These are phyloP conservation scores for Listrodromus nycthemerus DNA, from an alignment of 2,888 invertebrate species.

Conservation along the genomic window DNA sequence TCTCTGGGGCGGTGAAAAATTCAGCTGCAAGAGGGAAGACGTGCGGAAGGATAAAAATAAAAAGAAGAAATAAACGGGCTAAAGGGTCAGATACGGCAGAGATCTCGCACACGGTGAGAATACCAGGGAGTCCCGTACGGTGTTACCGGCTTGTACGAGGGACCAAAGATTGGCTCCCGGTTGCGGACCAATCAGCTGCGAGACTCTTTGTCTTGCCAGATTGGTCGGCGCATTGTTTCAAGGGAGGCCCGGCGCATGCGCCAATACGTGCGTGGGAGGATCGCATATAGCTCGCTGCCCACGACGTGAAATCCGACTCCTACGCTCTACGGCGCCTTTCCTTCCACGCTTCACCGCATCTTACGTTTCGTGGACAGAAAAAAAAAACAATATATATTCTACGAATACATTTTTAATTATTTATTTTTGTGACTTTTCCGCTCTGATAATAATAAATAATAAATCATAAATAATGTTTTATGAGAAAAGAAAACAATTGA, in stretches of 20 bases:
- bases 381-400: not conserved
- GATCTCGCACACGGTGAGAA: slow-evolving; percentile 31
- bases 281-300: slow-evolving; percentile 77
- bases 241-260: slow-evolving; percentile 80
- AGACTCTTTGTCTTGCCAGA: slow-evolving; percentile 83
- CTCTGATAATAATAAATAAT: too few species aligned
- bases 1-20: slow-evolving; percentile 20
- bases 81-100: slow-evolving; percentile 58
- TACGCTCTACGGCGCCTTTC: slow-evolving; percentile 12
- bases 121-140: slow-evolving; percentile 18
- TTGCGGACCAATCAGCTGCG: slow-evolving; percentile 81
- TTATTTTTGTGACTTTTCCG: too few species aligned
- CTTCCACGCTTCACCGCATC: not conserved
- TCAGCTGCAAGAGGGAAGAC: slow-evolving; percentile 21
- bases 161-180: slow-evolving; percentile 79
- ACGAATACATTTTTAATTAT: too few species aligned
- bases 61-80: slow-evolving; percentile 41
- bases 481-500: too few species aligned
- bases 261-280: slow-evolving; percentile 81
- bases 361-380: not conserved
- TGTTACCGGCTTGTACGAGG: slow-evolving; percentile 39
- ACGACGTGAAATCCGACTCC: slow-evolving; percentile 57
- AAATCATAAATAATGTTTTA: too few species aligned
- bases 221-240: slow-evolving; percentile 84
- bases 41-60: slow-evolving; percentile 28